phyloP scores from a whole-genome alignment of 92 coral and sea anemone genomes.

The Galaxea fascicularis region DNA sequence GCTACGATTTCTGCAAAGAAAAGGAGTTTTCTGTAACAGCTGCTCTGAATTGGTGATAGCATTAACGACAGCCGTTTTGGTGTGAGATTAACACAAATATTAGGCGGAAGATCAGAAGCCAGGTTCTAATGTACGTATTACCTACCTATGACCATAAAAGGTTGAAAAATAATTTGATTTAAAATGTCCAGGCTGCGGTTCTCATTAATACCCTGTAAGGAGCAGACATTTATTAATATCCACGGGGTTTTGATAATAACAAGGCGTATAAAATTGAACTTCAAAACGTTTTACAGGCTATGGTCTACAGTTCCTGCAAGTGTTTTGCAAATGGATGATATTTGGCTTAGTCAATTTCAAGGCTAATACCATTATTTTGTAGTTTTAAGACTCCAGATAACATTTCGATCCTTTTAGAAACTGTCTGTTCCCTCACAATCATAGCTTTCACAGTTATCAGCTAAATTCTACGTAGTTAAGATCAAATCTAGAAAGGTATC shows the following conservation, averaged over 20 bases:
- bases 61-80: not conserved
- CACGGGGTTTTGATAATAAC: too few species aligned
- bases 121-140: not conserved
- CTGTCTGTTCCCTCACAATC: constrained; percentile 7
- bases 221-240: too few species aligned
- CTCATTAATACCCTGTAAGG: too few species aligned
- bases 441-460: constrained; percentile 8
- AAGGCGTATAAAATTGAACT: too few species aligned
- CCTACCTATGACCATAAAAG: not conserved
- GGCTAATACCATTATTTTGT: not conserved
- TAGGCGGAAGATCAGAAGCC: not conserved
- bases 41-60: constrained; percentile 1
- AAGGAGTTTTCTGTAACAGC: not conserved
- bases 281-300: too few species aligned
- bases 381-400: not conserved
- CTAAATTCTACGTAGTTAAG: not conserved
- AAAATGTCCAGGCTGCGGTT: too few species aligned
- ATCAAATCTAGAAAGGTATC: constrained; percentile 11
- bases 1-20: not conserved
- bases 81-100: not conserved
- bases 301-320: too few species aligned
- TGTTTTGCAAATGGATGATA: too few species aligned
- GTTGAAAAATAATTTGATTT: not conserved
- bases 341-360: too few species aligned
- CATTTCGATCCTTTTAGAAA: constrained; percentile 15